A percentile compares a stretch with the other conserved stretches of the same genome.
Conservation (phyloP, 2,888 invertebrate species). For the Yponomeuta cagnagella region DNA sequence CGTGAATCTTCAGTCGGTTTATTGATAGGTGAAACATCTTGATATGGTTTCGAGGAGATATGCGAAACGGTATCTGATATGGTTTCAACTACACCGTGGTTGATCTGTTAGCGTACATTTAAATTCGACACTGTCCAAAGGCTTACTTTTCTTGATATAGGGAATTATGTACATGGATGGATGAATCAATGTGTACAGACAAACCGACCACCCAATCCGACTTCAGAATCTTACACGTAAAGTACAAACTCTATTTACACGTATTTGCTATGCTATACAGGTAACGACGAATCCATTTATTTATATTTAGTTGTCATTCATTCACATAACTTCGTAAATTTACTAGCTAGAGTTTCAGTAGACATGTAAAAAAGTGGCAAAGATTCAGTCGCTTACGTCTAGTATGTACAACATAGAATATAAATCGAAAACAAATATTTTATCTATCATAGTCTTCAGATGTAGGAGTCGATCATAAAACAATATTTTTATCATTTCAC, state of each 20-base stretch:
- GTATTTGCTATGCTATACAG: slow-evolving; percentile 39
- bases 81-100: too few species aligned
- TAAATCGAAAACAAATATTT: slow-evolving; percentile 12
- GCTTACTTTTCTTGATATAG: not conserved
- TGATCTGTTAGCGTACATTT: not conserved
- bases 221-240: slow-evolving; percentile 40
- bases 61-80: not conserved
- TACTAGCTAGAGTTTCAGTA: slow-evolving; percentile 46
- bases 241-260: slow-evolving; percentile 64
- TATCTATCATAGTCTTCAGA: not conserved
- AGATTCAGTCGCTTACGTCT: slow-evolving; percentile 67
- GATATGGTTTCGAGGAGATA: not conserved
- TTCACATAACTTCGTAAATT: slow-evolving; percentile 29
- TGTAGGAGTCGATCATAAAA: slow-evolving; percentile 4
- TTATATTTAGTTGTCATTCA: slow-evolving; percentile 31
- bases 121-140: not conserved
- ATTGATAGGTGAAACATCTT: slow-evolving; percentile 9
- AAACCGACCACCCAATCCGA: slow-evolving; percentile 23
- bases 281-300: slow-evolving; percentile 46
- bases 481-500: slow-evolving; percentile 4
- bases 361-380: slow-evolving; percentile 74
- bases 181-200: slow-evolving; percentile 7
- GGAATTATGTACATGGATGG: not conserved
- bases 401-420: slow-evolving; percentile 61
- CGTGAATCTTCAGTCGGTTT: slow-evolving; percentile 26